Evolutionary conservation across 1,140 invertebrate genomes (phyloP).

Genomic region (Lucilia cuprina): DNA sequence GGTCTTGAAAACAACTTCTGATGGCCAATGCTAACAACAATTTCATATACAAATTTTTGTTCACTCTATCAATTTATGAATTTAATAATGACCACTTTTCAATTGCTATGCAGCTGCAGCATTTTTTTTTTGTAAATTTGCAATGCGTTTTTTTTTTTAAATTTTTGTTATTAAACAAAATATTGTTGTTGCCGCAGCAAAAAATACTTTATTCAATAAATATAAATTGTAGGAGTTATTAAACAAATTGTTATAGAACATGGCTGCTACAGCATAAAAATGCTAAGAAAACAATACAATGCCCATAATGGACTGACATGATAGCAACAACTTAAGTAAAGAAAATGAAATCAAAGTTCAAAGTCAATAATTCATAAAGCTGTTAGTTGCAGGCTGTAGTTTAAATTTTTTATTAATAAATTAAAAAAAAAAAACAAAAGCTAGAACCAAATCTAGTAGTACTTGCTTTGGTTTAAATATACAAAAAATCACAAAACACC

Average conservation of each 20-base stretch:
- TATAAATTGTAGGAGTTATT: constrained; percentile 28
- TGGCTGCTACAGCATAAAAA: not conserved
- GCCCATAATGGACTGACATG: constrained; percentile 7
- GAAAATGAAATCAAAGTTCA: constrained; percentile 25
- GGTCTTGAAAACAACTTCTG: constrained; percentile 10
- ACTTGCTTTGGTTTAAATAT: no score
- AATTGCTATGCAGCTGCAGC: not conserved
- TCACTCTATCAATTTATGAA: not conserved
- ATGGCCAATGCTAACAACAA: constrained; percentile 14
- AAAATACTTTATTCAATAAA: not conserved
- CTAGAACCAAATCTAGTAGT: no score
- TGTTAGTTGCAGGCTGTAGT: not conserved
- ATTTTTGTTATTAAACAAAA: not conserved
- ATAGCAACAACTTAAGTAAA: not conserved
- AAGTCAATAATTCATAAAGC: constrained; percentile 31
- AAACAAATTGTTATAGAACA: constrained; percentile 29
- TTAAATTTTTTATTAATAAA: not conserved
- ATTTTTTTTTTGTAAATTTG: not conserved
- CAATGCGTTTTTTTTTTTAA: not conserved
- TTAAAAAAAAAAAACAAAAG: not conserved
- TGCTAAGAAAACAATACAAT: not conserved
- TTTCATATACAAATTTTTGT: not conserved
- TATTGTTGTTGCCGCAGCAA: not conserved
- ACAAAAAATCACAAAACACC: not conserved
- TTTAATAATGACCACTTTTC: not conserved